Percentiles rank a stretch among this genome's conserved stretches.
phyloP scores from a whole-genome alignment of 2,888 invertebrate species.

The Drosophila rellima region DNA sequence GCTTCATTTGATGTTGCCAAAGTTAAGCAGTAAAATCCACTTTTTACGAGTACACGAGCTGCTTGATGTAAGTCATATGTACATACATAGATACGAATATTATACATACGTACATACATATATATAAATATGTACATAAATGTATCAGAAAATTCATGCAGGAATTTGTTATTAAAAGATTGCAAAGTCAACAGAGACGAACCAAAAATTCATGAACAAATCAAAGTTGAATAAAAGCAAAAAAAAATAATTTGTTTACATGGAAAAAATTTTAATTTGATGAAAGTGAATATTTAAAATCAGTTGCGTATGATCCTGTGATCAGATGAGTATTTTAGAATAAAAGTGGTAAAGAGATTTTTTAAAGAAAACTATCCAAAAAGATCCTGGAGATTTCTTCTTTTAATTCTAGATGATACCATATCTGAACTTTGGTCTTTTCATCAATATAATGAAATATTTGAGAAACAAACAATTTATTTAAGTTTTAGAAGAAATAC shows the following conservation, averaged over 20 bases:
- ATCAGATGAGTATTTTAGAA: neutral
- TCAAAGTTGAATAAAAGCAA: neutral
- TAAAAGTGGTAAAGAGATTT: neutral
- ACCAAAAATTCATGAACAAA: neutral
- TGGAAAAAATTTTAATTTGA: neutral
- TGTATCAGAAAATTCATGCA: conserved; percentile 26
- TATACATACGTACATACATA: neutral
- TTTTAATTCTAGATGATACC: no score
- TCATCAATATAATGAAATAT: no score
- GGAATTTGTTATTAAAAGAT: conserved; percentile 69
- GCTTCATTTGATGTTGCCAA: conserved; percentile 69
- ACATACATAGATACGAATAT: neutral
- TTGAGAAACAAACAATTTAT: no score
- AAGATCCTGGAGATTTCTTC: no score
- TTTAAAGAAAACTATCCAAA: no score
- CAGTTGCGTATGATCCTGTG: neutral
- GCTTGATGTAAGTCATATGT: conserved; percentile 53
- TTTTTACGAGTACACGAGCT: conserved; percentile 71
- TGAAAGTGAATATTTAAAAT: neutral
- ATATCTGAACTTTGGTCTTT: no score
- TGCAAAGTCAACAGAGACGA: conserved; percentile 43
- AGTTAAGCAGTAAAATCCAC: conserved; percentile 79
- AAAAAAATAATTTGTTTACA: neutral
- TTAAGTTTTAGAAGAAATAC: no score
- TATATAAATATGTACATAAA: conserved; percentile 20